These are phyloP conservation scores for Engraulis encrasicolus DNA, from an alignment of 2,113 vertebrate genomes.

Conservation along the genomic window DNA sequence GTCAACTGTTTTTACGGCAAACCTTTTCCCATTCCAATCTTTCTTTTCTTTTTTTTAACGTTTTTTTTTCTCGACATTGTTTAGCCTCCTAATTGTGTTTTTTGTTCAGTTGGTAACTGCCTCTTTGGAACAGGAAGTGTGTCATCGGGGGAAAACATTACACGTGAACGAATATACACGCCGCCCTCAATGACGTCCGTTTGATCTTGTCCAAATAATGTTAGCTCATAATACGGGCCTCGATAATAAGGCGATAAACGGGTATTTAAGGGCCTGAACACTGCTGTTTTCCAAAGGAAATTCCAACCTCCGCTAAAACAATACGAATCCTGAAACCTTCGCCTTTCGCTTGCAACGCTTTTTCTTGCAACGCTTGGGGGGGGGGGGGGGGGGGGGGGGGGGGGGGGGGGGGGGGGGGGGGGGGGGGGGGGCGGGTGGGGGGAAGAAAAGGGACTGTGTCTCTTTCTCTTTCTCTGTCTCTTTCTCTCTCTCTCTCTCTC, in stretches of 20 bases:
- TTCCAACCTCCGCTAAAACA: slow-evolving; percentile 7
- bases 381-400: too few species aligned
- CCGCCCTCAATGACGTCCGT: not conserved
- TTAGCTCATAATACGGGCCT: not conserved
- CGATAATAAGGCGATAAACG: slow-evolving; percentile 9
- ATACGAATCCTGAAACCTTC: not conserved
- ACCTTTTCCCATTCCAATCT: not conserved
- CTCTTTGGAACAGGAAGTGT: not conserved
- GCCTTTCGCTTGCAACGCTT: too few species aligned
- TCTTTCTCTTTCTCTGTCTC: too few species aligned
- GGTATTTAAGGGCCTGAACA: not conserved
- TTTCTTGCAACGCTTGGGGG: too few species aligned
- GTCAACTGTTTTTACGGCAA: not conserved
- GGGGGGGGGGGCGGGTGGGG: too few species aligned
- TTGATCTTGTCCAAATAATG: slow-evolving; percentile 15
- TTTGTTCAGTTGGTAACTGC: not conserved
- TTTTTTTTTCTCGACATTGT: too few species aligned
- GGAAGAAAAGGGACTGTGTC: too few species aligned
- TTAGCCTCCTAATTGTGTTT: not conserved
- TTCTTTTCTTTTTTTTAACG: not conserved
- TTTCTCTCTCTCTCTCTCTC: too few species aligned
- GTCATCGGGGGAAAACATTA: not conserved
- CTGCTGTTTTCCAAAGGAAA: not conserved
- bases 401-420: too few species aligned
- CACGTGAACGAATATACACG: not conserved